Evolutionary conservation across 2,888 invertebrate genomes (phyloP).

Genomic region (Gari tellinella): DNA sequence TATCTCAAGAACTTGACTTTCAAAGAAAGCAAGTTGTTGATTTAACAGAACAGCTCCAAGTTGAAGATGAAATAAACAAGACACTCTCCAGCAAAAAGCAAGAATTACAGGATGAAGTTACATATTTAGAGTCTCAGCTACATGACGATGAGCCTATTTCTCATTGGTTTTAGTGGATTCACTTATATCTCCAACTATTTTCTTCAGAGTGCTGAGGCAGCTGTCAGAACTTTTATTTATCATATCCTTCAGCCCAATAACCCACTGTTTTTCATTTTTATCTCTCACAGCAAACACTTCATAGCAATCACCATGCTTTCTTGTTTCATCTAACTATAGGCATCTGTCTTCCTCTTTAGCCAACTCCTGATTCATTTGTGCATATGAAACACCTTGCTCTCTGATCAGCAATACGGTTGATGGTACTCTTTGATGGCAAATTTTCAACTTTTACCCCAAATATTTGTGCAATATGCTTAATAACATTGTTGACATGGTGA

Average conservation of each 20-base stretch:
- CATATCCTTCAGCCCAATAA: conserved; percentile 31
- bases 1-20: too few species aligned
- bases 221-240: conserved; percentile 13
- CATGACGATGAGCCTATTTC: conserved; percentile 18
- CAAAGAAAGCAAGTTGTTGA: not conserved
- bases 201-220: conserved; percentile 23
- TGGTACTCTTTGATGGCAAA: conserved; percentile 25
- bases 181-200: conserved; percentile 23
- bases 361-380: conserved; percentile 20
- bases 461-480: conserved; percentile 21
- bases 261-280: conserved; percentile 28
- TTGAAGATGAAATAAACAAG: not conserved
- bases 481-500: conserved; percentile 37
- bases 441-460: conserved; percentile 22
- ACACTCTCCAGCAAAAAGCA: conserved; percentile 3
- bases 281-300: conserved; percentile 37
- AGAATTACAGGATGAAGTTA: conserved; percentile 16
- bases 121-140: conserved; percentile 19
- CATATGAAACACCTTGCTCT: conserved; percentile 32
- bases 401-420: conserved; percentile 37
- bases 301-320: conserved; percentile 36
- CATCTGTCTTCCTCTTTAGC: conserved; percentile 8
- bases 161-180: conserved; percentile 12
- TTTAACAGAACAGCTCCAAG: not conserved
- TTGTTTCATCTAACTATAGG: conserved; percentile 29